Evolutionary conservation across 1,140 invertebrate genomes (phyloP).

Genomic region (Varroa destructor): DNA sequence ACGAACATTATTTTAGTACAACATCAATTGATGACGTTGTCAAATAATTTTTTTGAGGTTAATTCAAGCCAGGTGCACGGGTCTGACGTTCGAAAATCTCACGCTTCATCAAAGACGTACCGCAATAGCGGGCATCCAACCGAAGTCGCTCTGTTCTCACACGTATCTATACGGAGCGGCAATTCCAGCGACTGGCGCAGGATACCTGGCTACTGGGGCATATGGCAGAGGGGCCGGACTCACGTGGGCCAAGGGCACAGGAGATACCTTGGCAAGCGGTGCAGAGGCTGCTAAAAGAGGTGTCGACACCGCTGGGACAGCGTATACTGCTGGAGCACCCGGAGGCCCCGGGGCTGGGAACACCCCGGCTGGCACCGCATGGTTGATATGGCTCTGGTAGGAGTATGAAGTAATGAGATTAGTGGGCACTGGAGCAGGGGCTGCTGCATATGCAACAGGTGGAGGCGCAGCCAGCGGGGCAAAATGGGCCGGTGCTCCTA

Average conservation of each 20-base stretch:
- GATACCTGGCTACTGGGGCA: neutral
- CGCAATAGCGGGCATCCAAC: neutral
- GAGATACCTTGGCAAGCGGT: too few species aligned
- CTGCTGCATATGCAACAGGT: neutral
- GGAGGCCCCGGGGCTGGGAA: neutral
- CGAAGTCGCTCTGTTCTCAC: neutral
- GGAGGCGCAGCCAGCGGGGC: neutral
- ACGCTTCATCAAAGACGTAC: neutral
- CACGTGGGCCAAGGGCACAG: neutral
- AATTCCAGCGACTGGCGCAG: neutral
- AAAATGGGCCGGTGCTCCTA: neutral
- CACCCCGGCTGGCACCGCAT: conserved; percentile 4
- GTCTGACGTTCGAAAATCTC: neutral
- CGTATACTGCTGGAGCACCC: neutral
- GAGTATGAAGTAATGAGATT: neutral
- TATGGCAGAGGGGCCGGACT: neutral
- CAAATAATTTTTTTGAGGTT: neutral
- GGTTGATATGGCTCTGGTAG: conserved; percentile 4
- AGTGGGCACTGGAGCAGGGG: too few species aligned
- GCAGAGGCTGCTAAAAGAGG: too few species aligned
- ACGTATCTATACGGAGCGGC: neutral
- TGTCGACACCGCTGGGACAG: neutral
- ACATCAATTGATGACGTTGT: too few species aligned
- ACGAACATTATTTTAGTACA: too few species aligned
- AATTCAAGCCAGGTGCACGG: neutral